These are phyloP conservation scores for Eupithecia subumbrata DNA, from an alignment of 2,888 invertebrate genomes.

Conservation along the genomic window DNA sequence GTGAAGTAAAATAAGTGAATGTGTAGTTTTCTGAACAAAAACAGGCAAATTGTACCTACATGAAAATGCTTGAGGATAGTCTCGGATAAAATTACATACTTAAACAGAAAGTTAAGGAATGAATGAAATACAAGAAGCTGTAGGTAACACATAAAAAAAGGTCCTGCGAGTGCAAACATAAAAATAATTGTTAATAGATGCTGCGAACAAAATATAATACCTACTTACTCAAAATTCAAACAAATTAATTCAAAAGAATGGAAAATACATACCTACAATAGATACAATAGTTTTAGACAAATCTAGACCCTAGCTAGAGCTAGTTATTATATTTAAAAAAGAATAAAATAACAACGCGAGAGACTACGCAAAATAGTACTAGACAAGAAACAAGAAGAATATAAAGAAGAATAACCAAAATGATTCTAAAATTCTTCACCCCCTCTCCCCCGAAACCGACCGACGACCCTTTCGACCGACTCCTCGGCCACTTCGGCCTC, in stretches of 20 bases:
- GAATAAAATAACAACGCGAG: not conserved
- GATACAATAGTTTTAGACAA: not conserved
- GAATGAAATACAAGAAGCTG: not conserved
- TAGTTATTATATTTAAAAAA: not conserved
- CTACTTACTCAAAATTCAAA: too few relatives aligned
- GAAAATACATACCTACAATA: too few relatives aligned
- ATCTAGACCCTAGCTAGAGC: not conserved
- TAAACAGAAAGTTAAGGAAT: not conserved
- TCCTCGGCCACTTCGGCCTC: conserved; percentile 82
- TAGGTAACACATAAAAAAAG: not conserved
- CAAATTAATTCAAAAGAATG: not conserved
- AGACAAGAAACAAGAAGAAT: not conserved
- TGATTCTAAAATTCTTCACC: conserved; percentile 57
- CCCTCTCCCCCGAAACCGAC: conserved; percentile 49
- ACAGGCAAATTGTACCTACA: too few relatives aligned
- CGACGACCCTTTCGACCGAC: conserved; percentile 66
- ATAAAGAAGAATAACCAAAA: conserved; percentile 45
- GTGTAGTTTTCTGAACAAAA: not conserved
- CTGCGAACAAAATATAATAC: not conserved
- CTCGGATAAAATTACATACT: not conserved
- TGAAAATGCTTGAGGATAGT: not conserved
- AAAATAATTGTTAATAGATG: not conserved
- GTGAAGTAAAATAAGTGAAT: not conserved
- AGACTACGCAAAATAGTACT: not conserved
- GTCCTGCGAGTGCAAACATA: not conserved